phyloP scores from a whole-genome alignment of 2,113 vertebrate species.

The Prunella fulvescens region DNA sequence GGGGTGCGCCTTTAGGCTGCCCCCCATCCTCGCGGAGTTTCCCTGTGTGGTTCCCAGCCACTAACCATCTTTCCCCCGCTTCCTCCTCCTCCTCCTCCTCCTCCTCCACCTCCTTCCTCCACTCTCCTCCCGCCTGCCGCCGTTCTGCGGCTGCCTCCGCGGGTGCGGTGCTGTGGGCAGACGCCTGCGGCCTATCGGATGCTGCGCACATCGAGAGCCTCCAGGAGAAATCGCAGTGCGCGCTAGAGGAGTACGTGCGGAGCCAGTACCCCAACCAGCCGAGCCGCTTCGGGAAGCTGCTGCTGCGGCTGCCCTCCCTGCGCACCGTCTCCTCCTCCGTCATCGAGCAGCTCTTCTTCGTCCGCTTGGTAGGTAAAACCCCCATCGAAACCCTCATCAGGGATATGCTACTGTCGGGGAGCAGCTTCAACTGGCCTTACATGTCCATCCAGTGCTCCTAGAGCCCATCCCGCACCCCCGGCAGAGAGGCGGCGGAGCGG shows the following conservation, averaged over 20 bases:
- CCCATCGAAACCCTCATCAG: slow-evolving; percentile 99
- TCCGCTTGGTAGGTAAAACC: slow-evolving; percentile 99
- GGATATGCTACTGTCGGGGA: slow-evolving; percentile 99
- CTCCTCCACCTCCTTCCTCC: background rate
- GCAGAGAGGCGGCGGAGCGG: slow-evolving; percentile 66
- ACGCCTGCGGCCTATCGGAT: slow-evolving; percentile 97
- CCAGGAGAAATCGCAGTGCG: slow-evolving; percentile 97
- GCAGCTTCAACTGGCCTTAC: slow-evolving; percentile 99
- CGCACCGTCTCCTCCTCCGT: slow-evolving; percentile 96
- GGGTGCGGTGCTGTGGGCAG: slow-evolving; percentile 66
- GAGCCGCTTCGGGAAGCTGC: slow-evolving; percentile 97
- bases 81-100: background rate
- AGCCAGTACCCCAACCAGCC: slow-evolving; percentile 99
- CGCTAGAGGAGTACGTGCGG: slow-evolving; percentile 95
- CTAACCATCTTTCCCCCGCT: background rate
- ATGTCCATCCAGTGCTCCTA: slow-evolving; percentile 99
- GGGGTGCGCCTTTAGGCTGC: background rate
- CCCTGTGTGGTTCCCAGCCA: background rate
- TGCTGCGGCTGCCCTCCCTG: slow-evolving; percentile 92
- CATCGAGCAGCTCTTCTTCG: slow-evolving; percentile 99
- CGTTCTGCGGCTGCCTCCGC: background rate
- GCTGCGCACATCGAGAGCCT: slow-evolving; percentile 97
- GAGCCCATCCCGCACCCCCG: slow-evolving; percentile 73
- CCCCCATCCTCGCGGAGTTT: background rate
- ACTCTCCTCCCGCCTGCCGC: background rate